These are phyloP conservation scores for Centropristis striata DNA, from an alignment of 2,113 vertebrate genomes.

Conservation along the genomic window DNA sequence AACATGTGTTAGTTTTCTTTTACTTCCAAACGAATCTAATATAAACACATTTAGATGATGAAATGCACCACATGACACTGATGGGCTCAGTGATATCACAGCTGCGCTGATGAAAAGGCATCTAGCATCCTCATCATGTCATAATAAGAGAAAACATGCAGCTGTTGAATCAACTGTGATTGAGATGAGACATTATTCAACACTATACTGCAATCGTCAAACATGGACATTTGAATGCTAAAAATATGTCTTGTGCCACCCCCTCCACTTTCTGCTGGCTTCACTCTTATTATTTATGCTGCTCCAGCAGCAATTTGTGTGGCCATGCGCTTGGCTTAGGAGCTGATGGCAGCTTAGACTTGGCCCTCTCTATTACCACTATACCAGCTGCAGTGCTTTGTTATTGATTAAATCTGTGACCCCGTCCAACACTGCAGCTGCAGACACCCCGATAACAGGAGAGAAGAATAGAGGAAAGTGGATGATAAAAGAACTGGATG, in stretches of 20 bases:
- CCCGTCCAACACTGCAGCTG: constrained; percentile 61
- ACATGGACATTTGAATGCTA: background rate
- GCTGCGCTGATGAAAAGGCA: background rate
- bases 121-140: constrained; percentile 3
- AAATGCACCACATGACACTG: background rate
- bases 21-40: background rate
- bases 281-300: constrained; percentile 1
- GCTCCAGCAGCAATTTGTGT: constrained; percentile 19
- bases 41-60: background rate
- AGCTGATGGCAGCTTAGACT: constrained; percentile 35
- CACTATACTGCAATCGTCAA: background rate
- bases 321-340: constrained; percentile 3
- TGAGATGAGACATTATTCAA: constrained; percentile 18
- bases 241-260: constrained; percentile 5
- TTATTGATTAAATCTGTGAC: constrained; percentile 59
- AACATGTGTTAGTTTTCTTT: background rate
- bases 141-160: constrained; percentile 20
- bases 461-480: background rate
- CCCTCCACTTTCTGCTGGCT: constrained; percentile 25
- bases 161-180: constrained; percentile 11
- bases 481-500: constrained; percentile 3
- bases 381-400: constrained; percentile 42
- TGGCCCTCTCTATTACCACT: constrained; percentile 29
- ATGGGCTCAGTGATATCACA: constrained; percentile 3
- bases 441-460: constrained; percentile 27